Conservation (phyloP, 1,140 invertebrate genomes). For the Ceratina australensis region DNA sequence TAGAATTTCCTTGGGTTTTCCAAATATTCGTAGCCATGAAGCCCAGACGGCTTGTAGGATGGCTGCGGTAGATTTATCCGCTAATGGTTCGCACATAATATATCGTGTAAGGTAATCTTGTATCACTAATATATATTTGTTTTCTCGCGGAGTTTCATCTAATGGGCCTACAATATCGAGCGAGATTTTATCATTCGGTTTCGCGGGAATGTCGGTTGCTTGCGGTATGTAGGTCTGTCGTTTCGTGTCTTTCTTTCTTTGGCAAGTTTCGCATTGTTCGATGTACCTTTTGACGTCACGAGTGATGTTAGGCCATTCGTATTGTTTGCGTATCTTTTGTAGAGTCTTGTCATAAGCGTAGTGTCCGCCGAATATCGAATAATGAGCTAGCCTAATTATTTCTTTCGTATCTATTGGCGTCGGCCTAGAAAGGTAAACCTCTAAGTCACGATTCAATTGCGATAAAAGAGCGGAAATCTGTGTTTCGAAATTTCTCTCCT, state of each 20-base stretch:
- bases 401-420: background rate
- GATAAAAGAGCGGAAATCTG: background rate
- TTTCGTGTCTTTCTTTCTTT: background rate
- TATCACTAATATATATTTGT: background rate
- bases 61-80: conserved; percentile 1
- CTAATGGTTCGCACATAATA: background rate
- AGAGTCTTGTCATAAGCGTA: background rate
- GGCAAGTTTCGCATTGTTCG: background rate
- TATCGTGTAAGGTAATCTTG: background rate
- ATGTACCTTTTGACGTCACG: background rate
- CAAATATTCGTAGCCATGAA: conserved; percentile 8
- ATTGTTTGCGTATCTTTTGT: background rate
- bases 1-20: background rate
- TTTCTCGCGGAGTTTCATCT: background rate
- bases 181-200: background rate
- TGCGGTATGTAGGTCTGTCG: background rate
- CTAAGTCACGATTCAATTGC: background rate
- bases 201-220: background rate
- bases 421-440: background rate
- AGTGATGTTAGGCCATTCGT: background rate
- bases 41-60: conserved; percentile 14
- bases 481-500: background rate
- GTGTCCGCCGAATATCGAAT: background rate
- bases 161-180: background rate
- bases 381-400: background rate